Evolutionary conservation across 2,113 vertebrate species (phyloP).

Genomic region (Caretta caretta): DNA sequence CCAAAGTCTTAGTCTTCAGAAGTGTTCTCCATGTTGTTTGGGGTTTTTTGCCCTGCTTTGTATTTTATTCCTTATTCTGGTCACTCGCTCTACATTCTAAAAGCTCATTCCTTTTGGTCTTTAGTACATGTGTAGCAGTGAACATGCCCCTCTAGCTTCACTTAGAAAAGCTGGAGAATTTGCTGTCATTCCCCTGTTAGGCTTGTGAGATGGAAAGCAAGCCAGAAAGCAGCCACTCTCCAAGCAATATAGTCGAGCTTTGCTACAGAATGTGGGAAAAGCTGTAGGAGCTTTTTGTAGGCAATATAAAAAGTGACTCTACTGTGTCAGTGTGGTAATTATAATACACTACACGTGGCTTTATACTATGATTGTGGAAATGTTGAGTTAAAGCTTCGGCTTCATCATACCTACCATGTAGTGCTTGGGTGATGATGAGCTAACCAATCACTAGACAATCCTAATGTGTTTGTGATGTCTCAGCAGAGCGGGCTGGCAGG

Average conservation of each 20-base stretch:
- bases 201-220: slow-evolving; percentile 50
- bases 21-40: slow-evolving; percentile 34
- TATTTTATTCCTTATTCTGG: neutral
- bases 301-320: neutral
- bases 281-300: neutral
- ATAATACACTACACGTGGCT: neutral
- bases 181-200: slow-evolving; percentile 5
- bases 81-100: slow-evolving; percentile 48
- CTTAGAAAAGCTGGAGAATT: slow-evolving; percentile 22
- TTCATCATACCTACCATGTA: neutral
- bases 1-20: neutral
- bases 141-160: neutral
- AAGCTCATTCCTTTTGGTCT: slow-evolving; percentile 14
- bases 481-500: too few species aligned
- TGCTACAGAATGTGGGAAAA: neutral
- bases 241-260: neutral
- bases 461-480: neutral
- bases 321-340: neutral
- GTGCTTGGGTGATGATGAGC: neutral
- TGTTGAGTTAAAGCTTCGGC: neutral
- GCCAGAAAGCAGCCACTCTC: neutral
- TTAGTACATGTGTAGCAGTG: slow-evolving; percentile 17
- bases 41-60: neutral
- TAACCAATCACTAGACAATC: neutral
- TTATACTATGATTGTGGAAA: neutral